Percentiles rank a stretch among this genome's conserved stretches.
These are phyloP conservation scores for Phyllopteryx taeniolatus DNA, from an alignment of 2,113 vertebrate species.

Conservation along the genomic window DNA sequence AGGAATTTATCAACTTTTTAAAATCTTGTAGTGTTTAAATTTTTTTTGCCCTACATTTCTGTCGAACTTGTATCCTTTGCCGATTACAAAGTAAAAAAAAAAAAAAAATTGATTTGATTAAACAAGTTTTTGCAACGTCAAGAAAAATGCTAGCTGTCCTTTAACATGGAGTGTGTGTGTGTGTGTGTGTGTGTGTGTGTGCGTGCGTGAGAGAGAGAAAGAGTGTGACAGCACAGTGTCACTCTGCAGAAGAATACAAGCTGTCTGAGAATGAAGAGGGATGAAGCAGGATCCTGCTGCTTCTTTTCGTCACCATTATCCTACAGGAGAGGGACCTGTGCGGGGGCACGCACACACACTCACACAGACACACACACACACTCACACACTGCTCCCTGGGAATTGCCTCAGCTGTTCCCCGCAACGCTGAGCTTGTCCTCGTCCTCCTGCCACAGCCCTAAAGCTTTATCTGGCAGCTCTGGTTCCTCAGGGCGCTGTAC, in stretches of 20 bases:
- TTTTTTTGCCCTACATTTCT: neutral
- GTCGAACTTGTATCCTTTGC: neutral
- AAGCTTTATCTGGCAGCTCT: slow-evolving; percentile 55
- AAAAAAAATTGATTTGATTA: neutral
- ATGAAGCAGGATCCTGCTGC: slow-evolving; percentile 65
- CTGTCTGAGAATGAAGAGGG: slow-evolving; percentile 64
- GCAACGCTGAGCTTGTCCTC: slow-evolving; percentile 19
- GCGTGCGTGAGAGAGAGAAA: slow-evolving; percentile 4
- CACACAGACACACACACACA: slow-evolving; percentile 15
- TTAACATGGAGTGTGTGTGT: neutral
- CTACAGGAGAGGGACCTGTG: slow-evolving; percentile 64
- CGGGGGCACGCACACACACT: slow-evolving; percentile 33
- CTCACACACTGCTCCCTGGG: slow-evolving; percentile 30
- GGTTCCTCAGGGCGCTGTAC: slow-evolving; percentile 60
- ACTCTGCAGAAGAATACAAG: slow-evolving; percentile 69
- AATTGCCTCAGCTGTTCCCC: slow-evolving; percentile 64
- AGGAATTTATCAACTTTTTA: neutral
- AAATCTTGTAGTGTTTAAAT: neutral
- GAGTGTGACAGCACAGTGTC: slow-evolving; percentile 65
- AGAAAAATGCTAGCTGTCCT: neutral
- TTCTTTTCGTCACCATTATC: slow-evolving; percentile 62
- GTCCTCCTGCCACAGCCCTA: slow-evolving; percentile 26
- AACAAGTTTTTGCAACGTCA: neutral
- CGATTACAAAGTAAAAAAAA: neutral
- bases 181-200: neutral